Conservation (phyloP, 2,797 vertebrate species). For the Lagorchestes hirsutus region DNA sequence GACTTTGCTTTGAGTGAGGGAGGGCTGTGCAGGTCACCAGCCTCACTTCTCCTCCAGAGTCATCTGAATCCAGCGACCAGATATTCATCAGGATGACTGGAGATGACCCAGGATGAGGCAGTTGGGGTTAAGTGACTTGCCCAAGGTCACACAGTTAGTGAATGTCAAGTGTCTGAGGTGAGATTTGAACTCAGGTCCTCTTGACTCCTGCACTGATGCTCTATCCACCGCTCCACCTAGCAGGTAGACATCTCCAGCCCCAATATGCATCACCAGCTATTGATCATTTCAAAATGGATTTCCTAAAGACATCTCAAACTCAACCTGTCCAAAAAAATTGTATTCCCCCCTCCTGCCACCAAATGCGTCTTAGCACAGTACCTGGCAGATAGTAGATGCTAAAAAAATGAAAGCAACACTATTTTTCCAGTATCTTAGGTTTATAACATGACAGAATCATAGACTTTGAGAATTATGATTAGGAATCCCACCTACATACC, state of each 20-base stretch:
- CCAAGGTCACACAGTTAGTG: no score
- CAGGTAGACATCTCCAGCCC: slow-evolving; percentile 5
- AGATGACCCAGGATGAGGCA: no score
- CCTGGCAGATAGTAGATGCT: not conserved
- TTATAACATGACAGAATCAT: not conserved
- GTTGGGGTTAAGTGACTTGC: no score
- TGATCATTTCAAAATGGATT: not conserved
- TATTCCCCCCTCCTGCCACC: not conserved
- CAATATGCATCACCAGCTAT: slow-evolving; percentile 1
- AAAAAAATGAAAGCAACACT: not conserved
- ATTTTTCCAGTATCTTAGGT: not conserved
- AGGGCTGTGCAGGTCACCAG: no score
- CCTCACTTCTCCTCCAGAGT: no score
- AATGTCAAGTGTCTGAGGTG: no score
- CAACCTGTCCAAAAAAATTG: slow-evolving; percentile 32
- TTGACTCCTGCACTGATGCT: no score
- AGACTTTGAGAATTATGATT: not conserved
- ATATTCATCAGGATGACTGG: no score
- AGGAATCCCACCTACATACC: not conserved
- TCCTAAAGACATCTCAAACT: slow-evolving; percentile 15
- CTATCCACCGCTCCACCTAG: no score
- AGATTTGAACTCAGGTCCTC: no score
- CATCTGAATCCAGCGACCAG: no score
- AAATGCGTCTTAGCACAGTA: not conserved
- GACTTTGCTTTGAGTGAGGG: no score